These are phyloP conservation scores for Lagocephalus sceleratus DNA, from an alignment of 2,797 vertebrate species.

Conservation along the genomic window DNA sequence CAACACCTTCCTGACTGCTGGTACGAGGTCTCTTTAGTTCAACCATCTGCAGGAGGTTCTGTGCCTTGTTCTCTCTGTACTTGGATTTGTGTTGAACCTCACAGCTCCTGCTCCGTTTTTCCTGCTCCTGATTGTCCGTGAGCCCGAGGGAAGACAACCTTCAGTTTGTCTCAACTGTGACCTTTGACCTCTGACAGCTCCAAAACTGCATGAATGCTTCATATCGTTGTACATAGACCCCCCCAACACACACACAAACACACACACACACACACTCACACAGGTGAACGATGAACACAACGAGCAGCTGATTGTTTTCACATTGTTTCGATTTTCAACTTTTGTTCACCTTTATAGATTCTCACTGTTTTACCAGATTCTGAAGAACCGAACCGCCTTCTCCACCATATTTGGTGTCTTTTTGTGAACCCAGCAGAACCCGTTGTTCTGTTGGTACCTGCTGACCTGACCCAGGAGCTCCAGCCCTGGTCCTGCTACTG, in stretches of 20 bases:
- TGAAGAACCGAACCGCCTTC: too few relatives aligned
- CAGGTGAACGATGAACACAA: too few relatives aligned
- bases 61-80: slow-evolving; percentile 90
- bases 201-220: slow-evolving; percentile 67
- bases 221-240: slow-evolving; percentile 56
- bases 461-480: too few relatives aligned
- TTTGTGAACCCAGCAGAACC: too few relatives aligned
- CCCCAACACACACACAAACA: too few relatives aligned
- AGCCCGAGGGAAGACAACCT: slow-evolving; percentile 56
- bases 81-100: slow-evolving; percentile 59
- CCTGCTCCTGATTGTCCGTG: slow-evolving; percentile 51
- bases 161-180: slow-evolving; percentile 73
- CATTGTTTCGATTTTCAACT: slow-evolving; percentile 1
- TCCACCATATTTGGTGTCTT: too few relatives aligned
- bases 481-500: too few relatives aligned
- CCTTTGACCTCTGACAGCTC: slow-evolving; percentile 43
- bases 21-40: slow-evolving; percentile 85
- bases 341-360: slow-evolving; percentile 51
- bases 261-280: too few relatives aligned
- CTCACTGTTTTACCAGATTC: too few relatives aligned
- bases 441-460: too few relatives aligned
- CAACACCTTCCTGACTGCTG: slow-evolving; percentile 85
- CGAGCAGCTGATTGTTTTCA: slow-evolving; percentile 34
- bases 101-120: slow-evolving; percentile 9
- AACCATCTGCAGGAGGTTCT: slow-evolving; percentile 98